A percentile compares a stretch with the other conserved stretches of the same genome.
Evolutionary conservation across 2,888 invertebrate genomes (phyloP).

Genomic region (Apamea anceps): DNA sequence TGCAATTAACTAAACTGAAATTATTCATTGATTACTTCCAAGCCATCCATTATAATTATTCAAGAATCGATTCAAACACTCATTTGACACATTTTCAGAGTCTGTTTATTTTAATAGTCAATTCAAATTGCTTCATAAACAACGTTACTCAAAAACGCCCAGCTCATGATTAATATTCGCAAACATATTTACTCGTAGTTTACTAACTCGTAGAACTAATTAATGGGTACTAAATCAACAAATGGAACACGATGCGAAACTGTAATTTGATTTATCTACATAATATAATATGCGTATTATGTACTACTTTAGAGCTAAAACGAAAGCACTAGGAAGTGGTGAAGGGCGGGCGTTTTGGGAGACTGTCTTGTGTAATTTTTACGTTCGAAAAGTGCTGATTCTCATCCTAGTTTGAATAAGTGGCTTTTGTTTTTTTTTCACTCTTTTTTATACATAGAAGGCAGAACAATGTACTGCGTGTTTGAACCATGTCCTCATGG

Average conservation of each 20-base stretch:
- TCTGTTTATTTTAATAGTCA: conserved; percentile 2
- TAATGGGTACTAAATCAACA: conserved; percentile 14
- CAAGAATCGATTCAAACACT: not conserved
- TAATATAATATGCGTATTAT: not conserved
- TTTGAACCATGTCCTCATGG: not conserved
- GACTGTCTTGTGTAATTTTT: too few species aligned
- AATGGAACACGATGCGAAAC: conserved; percentile 7
- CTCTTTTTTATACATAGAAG: not conserved
- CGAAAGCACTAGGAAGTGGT: not conserved
- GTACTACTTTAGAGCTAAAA: too few species aligned
- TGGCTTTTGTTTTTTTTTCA: too few species aligned
- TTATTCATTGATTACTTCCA: not conserved
- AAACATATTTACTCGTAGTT: conserved; percentile 21
- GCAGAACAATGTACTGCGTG: too few species aligned
- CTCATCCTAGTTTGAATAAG: too few species aligned
- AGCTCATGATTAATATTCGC: conserved; percentile 23
- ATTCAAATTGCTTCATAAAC: conserved; percentile 27
- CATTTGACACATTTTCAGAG: conserved; percentile 10
- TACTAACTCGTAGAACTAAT: not conserved
- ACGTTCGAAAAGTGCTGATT: not conserved
- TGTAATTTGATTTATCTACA: not conserved
- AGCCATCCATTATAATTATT: not conserved
- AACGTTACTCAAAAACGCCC: not conserved
- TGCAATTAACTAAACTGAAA: not conserved
- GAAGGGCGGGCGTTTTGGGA: not conserved